These are phyloP conservation scores for Scaptomyza parva DNA, from an alignment of 2,888 invertebrate genomes.

Conservation along the genomic window DNA sequence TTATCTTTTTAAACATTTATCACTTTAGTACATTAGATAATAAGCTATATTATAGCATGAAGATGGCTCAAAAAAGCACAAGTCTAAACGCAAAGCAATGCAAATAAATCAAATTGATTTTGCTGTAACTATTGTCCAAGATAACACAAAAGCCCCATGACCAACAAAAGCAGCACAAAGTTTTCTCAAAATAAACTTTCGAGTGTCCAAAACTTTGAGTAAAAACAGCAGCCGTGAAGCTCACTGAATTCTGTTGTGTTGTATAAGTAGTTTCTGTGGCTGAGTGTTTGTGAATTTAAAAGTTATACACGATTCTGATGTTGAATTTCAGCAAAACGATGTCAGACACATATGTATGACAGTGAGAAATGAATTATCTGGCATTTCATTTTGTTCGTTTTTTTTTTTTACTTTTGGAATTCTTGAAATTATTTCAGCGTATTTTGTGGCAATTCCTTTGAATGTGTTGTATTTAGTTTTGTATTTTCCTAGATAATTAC, in stretches of 20 bases:
- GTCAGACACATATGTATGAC: conserved; percentile 1
- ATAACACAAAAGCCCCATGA: not conserved
- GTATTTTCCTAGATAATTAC: too few relatives aligned
- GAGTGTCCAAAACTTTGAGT: conserved; percentile 3
- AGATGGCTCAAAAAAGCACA: not conserved
- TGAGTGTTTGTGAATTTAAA: not conserved
- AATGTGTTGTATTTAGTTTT: too few relatives aligned
- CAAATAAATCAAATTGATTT: conserved; percentile 5
- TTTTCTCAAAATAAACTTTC: conserved; percentile 3
- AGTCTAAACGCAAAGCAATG: not conserved
- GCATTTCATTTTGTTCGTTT: not conserved
- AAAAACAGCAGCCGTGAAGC: conserved; percentile 3
- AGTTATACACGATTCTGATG: not conserved
- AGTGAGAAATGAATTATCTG: not conserved
- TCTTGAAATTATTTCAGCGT: too few relatives aligned
- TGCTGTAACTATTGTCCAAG: not conserved
- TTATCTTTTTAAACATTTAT: too few relatives aligned
- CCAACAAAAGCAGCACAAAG: not conserved
- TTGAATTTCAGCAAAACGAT: not conserved
- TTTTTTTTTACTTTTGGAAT: not conserved
- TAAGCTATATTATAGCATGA: not conserved
- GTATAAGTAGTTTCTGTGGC: not conserved
- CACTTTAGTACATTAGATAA: not conserved
- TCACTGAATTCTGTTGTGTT: not conserved
- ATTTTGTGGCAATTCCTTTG: not conserved